Evolutionary conservation across 2,888 invertebrate genomes (phyloP).

Genomic region (Drepanosiphum platanoidis): DNA sequence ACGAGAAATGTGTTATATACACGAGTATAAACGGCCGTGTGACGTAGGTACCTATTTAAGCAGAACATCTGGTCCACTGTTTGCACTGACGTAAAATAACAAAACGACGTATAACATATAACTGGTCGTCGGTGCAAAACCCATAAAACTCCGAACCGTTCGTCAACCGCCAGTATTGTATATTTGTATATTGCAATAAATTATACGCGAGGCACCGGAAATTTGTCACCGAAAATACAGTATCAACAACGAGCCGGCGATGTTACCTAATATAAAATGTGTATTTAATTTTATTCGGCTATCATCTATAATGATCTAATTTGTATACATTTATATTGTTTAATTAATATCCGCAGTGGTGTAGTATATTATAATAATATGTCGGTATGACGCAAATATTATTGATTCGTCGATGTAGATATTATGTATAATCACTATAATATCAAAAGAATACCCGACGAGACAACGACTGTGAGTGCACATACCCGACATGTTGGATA

Average conservation of each 20-base stretch:
- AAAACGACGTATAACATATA: not conserved
- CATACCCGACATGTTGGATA: too few species aligned
- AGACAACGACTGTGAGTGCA: not conserved
- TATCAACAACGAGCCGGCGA: not conserved
- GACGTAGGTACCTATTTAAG: not conserved
- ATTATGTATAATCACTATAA: not conserved
- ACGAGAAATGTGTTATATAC: not conserved
- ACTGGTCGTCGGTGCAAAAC: not conserved
- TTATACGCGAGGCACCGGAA: not conserved
- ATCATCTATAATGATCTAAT: not conserved
- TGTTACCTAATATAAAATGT: not conserved
- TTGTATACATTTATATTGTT: not conserved
- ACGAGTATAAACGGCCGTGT: not conserved
- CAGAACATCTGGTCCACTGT: slow-evolving; percentile 41
- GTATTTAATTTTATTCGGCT: not conserved
- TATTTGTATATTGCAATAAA: not conserved
- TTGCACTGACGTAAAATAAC: slow-evolving; percentile 11
- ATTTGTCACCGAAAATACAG: not conserved
- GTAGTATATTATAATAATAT: not conserved
- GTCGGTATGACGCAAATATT: not conserved
- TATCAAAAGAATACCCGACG: too few species aligned
- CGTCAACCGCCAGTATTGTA: not conserved
- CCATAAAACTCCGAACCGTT: slow-evolving; percentile 9
- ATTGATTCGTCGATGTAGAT: not conserved
- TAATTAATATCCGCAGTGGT: not conserved